phyloP scores from a whole-genome alignment of 2,888 invertebrate genomes.

The Mayetiola destructor region DNA sequence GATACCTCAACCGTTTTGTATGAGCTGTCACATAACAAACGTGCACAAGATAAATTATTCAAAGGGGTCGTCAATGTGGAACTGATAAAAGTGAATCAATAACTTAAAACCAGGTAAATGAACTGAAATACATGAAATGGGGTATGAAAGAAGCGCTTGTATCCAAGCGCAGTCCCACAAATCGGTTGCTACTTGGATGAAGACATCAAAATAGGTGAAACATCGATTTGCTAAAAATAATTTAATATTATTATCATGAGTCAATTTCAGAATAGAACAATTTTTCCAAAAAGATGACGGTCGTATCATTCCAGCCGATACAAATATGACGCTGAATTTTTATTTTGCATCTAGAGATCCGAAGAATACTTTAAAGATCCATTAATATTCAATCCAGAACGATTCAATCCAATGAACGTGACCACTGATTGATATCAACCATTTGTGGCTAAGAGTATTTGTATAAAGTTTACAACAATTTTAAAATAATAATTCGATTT shows the following conservation, averaged over 20 bases:
- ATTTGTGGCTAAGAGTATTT: constrained; percentile 30
- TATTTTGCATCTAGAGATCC: constrained; percentile 21
- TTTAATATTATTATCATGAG: background rate
- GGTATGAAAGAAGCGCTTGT: constrained; percentile 33
- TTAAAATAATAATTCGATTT: too few relatives aligned
- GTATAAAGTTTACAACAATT: too few relatives aligned
- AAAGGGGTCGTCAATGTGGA: constrained; percentile 35
- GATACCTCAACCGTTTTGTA: constrained; percentile 40
- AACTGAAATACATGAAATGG: constrained; percentile 32
- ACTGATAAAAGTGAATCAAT: constrained; percentile 26
- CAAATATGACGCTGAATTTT: constrained; percentile 15
- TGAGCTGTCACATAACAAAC: constrained; percentile 35
- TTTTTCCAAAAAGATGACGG: background rate
- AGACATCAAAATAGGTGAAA: constrained; percentile 21
- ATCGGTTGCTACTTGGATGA: constrained; percentile 25
- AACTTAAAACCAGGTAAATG: constrained; percentile 26
- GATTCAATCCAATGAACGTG: constrained; percentile 26
- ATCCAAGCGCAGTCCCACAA: constrained; percentile 30
- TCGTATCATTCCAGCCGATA: constrained; percentile 4
- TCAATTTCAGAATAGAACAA: background rate
- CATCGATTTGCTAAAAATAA: background rate
- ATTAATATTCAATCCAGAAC: constrained; percentile 30
- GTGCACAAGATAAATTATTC: constrained; percentile 36
- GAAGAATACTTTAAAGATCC: constrained; percentile 28
- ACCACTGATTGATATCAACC: constrained; percentile 28